phyloP scores from a whole-genome alignment of 2,888 invertebrate species.

The Dicyrtoma fusca region DNA sequence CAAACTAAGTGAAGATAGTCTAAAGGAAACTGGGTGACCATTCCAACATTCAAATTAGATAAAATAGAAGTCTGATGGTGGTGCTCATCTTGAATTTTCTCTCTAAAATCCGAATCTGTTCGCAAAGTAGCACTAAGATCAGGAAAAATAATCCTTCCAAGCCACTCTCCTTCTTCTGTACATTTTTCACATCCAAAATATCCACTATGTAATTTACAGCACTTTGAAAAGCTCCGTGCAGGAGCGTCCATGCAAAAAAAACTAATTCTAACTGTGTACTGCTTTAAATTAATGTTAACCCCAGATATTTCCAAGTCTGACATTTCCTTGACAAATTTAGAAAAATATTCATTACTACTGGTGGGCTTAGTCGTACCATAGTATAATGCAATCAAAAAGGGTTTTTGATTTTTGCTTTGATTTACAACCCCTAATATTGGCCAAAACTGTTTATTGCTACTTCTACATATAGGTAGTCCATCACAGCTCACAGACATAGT shows the following conservation, averaged over 20 bases:
- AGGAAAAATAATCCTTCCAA: constrained; percentile 17
- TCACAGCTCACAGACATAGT: not conserved
- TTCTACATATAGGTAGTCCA: not conserved
- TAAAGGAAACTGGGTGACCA: constrained; percentile 30
- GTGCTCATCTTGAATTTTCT: no score
- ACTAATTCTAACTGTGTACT: no score
- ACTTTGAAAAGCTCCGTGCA: constrained; percentile 41
- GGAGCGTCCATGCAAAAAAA: constrained; percentile 37
- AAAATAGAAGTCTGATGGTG: no score
- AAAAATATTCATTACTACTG: no score
- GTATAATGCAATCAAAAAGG: constrained; percentile 6
- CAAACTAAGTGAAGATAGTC: constrained; percentile 38
- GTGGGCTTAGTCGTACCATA: not conserved
- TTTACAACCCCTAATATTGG: not conserved
- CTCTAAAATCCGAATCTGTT: no score
- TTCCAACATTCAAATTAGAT: not conserved
- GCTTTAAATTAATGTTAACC: no score
- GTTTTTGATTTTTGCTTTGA: not conserved
- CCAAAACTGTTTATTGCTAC: constrained; percentile 14
- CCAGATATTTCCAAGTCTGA: no score
- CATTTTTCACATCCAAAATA: constrained; percentile 40
- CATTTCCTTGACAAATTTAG: no score
- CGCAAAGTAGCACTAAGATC: no score
- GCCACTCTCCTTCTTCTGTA: constrained; percentile 33
- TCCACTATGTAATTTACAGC: constrained; percentile 28